These are phyloP conservation scores for Allygus modestus DNA, from an alignment of 2,888 invertebrate species.

Conservation along the genomic window DNA sequence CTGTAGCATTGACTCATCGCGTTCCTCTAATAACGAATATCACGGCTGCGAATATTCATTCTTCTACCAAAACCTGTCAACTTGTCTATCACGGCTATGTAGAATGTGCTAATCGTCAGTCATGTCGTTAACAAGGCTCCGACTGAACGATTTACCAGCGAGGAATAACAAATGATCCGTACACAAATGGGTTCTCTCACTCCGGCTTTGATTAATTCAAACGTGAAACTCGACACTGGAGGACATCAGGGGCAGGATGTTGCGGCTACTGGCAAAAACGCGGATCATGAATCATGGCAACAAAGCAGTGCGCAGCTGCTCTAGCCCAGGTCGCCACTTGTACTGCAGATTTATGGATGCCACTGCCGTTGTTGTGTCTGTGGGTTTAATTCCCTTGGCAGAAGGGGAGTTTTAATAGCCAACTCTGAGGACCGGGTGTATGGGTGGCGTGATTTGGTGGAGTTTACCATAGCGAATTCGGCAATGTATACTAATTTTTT, in stretches of 20 bases:
- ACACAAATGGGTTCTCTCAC: not conserved
- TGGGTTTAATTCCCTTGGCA: slow-evolving; percentile 29
- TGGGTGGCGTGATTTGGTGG: not conserved
- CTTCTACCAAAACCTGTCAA: no score
- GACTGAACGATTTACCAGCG: no score
- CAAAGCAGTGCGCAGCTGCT: slow-evolving; percentile 35
- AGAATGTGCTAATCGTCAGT: no score
- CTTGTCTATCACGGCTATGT: no score
- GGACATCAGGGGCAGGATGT: slow-evolving; percentile 42
- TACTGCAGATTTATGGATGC: slow-evolving; percentile 14
- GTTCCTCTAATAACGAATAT: no score
- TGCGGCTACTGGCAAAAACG: slow-evolving; percentile 52
- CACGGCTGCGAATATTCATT: no score
- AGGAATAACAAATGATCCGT: slow-evolving; percentile 4
- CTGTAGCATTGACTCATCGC: no score
- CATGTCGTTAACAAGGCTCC: no score
- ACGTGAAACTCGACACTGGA: slow-evolving; percentile 6
- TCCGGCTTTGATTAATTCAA: not conserved
- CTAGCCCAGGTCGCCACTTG: not conserved
- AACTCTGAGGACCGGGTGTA: not conserved
- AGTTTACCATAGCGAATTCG: not conserved
- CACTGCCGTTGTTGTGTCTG: slow-evolving; percentile 14
- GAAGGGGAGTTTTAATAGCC: slow-evolving; percentile 34
- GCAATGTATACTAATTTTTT: not conserved
- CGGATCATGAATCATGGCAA: slow-evolving; percentile 43